Evolutionary conservation across 2,888 invertebrate genomes (phyloP).

Genomic region (Ariolimax columbianus): DNA sequence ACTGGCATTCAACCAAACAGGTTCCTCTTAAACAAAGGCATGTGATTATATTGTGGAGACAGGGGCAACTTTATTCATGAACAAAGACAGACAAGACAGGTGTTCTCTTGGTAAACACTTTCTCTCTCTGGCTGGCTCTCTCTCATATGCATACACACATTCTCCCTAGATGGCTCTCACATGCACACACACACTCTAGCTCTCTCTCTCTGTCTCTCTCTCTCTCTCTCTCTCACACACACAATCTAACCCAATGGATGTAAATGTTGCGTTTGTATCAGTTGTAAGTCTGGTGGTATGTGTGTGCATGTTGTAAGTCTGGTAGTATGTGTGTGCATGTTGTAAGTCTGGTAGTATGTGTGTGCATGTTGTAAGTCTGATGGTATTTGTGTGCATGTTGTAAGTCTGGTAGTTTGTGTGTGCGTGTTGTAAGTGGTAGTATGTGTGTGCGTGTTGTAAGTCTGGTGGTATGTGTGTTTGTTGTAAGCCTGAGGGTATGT

Average conservation of each 20-base stretch:
- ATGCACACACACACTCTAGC: no score
- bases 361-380: background rate
- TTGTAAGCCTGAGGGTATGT: no score
- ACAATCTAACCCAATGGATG: background rate
- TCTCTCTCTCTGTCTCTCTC: no score
- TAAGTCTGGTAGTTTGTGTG: background rate
- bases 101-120: background rate
- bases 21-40: no score
- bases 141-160: no score
- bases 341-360: background rate
- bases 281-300: background rate
- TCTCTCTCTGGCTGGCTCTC: no score
- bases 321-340: background rate
- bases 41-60: background rate
- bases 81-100: background rate
- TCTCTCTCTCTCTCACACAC: background rate
- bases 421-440: background rate
- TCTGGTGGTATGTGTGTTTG: background rate
- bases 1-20: no score
- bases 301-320: no score
- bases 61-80: constrained; percentile 7
- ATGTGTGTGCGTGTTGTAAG: background rate
- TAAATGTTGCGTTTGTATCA: background rate
- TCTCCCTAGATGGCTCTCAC: no score
- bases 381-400: background rate